Evolutionary conservation across 1,140 invertebrate genomes (phyloP).

Genomic region (Zelostemma sp.): DNA sequence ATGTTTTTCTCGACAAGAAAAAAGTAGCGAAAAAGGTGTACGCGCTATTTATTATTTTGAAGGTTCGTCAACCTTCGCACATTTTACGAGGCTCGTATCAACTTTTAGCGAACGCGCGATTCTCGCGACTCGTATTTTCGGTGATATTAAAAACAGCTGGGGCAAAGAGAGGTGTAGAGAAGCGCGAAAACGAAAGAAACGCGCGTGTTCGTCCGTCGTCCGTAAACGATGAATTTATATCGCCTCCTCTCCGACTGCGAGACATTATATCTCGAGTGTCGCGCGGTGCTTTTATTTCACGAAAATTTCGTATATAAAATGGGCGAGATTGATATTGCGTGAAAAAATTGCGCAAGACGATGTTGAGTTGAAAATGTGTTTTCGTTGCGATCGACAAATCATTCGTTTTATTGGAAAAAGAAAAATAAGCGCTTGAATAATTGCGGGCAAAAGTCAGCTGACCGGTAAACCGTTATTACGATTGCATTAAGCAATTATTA

Average conservation of each 20-base stretch:
- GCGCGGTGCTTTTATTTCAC: no score
- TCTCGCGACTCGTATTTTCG: conserved; percentile 42
- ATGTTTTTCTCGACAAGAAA: no score
- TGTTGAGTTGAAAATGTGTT: no score
- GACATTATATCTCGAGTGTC: background rate
- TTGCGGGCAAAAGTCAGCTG: conserved; percentile 9
- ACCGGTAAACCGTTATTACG: conserved; percentile 27
- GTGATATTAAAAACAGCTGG: conserved; percentile 60
- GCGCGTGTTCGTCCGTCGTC: conserved; percentile 38
- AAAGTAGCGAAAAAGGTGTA: background rate
- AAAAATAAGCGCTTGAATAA: conserved; percentile 10
- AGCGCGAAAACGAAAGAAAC: conserved; percentile 52
- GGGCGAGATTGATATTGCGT: no score
- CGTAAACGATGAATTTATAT: conserved; percentile 48
- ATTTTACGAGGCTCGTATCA: conserved; percentile 30
- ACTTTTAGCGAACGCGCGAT: conserved; percentile 42
- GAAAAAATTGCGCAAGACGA: no score
- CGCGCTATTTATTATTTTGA: background rate
- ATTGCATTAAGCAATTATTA: conserved; percentile 42
- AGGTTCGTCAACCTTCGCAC: conserved; percentile 46
- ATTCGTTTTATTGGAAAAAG: conserved; percentile 18
- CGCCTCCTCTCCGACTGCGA: background rate
- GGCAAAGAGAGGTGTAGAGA: conserved; percentile 44
- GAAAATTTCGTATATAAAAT: no score
- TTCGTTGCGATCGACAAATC: conserved; percentile 8